These are phyloP conservation scores for Drosophila neonasuta DNA, from an alignment of 2,888 invertebrate genomes.

Conservation along the genomic window DNA sequence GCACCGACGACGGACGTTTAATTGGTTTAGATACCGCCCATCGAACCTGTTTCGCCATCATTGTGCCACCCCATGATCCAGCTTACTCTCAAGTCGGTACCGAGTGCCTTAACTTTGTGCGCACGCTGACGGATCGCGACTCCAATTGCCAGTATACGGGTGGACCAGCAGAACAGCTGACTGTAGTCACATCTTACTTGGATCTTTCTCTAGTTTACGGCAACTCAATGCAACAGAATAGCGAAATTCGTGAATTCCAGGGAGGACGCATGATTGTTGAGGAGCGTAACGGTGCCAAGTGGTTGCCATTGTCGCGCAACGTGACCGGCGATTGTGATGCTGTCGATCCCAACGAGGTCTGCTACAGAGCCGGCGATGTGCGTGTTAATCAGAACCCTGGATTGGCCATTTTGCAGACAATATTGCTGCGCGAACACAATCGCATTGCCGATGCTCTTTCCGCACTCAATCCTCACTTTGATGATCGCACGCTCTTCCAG, in stretches of 20 bases:
- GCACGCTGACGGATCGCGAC: slow-evolving; percentile 86
- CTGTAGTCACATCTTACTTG: slow-evolving; percentile 83
- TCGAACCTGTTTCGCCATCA: slow-evolving; percentile 84
- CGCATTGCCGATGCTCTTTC: slow-evolving; percentile 82
- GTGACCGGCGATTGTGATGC: slow-evolving; percentile 87
- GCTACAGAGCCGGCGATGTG: slow-evolving; percentile 87
- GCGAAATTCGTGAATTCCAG: slow-evolving; percentile 86
- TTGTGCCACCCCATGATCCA: slow-evolving; percentile 85
- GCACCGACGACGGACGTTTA: slow-evolving; percentile 84
- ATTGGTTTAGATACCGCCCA: slow-evolving; percentile 82
- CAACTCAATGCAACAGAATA: slow-evolving; percentile 86
- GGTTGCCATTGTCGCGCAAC: slow-evolving; percentile 88
- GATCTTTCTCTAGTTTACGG: slow-evolving; percentile 93
- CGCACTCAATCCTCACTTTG: slow-evolving; percentile 83
- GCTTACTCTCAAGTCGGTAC: slow-evolving; percentile 83
- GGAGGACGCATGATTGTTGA: slow-evolving; percentile 87
- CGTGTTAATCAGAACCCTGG: slow-evolving; percentile 83
- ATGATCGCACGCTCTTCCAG: slow-evolving; percentile 83
- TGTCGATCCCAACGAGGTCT: slow-evolving; percentile 86
- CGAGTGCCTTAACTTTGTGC: slow-evolving; percentile 87
- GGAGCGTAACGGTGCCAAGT: slow-evolving; percentile 86
- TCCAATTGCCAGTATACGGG: slow-evolving; percentile 84
- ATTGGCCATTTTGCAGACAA: slow-evolving; percentile 82
- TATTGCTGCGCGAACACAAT: slow-evolving; percentile 83
- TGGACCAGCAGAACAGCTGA: slow-evolving; percentile 86